phyloP scores from a whole-genome alignment of 2,888 invertebrate species.

The Monoplex corrugatus region DNA sequence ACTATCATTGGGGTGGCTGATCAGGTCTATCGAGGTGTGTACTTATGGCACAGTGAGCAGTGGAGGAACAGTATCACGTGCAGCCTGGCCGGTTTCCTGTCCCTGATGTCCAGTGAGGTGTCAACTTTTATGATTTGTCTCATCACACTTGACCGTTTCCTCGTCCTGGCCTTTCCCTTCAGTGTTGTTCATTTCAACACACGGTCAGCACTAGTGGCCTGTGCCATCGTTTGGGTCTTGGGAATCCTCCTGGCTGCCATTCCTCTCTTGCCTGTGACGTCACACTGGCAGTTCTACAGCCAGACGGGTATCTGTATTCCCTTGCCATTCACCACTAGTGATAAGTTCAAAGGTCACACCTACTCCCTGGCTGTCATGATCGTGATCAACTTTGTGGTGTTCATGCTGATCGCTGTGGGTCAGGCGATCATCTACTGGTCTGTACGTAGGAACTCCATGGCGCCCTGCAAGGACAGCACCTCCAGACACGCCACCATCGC shows the following conservation, averaged over 20 bases:
- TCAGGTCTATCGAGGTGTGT: conserved; percentile 61
- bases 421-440: conserved; percentile 77
- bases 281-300: conserved; percentile 69
- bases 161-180: conserved; percentile 85
- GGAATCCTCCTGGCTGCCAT: conserved; percentile 70
- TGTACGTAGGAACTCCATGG: conserved; percentile 49
- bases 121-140: conserved; percentile 85
- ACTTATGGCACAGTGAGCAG: conserved; percentile 61
- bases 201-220: conserved; percentile 63
- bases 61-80: conserved; percentile 66
- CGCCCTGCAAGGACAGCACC: background rate
- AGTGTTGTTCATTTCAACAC: conserved; percentile 67
- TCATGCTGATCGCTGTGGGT: conserved; percentile 75
- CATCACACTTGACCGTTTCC: conserved; percentile 86
- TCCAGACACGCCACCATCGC: conserved; percentile 28
- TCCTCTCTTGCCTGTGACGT: conserved; percentile 71
- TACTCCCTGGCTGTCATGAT: conserved; percentile 78
- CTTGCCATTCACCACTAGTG: conserved; percentile 74
- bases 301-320: conserved; percentile 78
- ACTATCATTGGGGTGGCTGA: conserved; percentile 64
- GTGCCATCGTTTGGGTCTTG: conserved; percentile 67
- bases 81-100: conserved; percentile 63
- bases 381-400: conserved; percentile 74
- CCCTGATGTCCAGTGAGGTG: conserved; percentile 84
- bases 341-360: conserved; percentile 77